Base-by-base conservation (phyloP, 2,888 invertebrate genomes). In the Micoletzkya japonica region DNA sequence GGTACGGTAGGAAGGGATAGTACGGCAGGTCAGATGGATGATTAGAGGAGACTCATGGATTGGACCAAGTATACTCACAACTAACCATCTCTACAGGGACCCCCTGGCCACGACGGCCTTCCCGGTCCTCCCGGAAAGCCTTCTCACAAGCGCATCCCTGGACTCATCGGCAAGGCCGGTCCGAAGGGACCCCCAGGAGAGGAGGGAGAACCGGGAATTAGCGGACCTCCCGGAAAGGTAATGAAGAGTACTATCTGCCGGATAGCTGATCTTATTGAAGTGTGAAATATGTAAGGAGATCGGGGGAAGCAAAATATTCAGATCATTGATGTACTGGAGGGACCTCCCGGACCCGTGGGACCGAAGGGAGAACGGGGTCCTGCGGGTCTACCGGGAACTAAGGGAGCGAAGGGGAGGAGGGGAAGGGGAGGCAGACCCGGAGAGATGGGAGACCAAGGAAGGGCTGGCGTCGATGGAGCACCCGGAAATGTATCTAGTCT, bases 401-500 rank as follows among this genome's bases (percentile, higher is more conserved):
- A 63, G 64, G 64, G 64, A 2, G 54, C 64, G 1, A 52, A 37
- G 37, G 64, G 64, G 20, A 52, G 64, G 20, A 37, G 64, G 2
- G 64, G 64, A 2, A 28, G 54, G 6, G 26, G 37, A 6, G 64
- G 64, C 0, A n/a, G 17, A 20, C 64, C 52, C 17, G 64, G 64
- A 52, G 64, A 66, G 28, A 66, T 66, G 52, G 64, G 64, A 26
- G 64, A 66, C 26, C 64, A 66, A 44, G 64, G 64, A 20, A 66
- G n/a, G n/a, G 54, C 64, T 0, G 64, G 64, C 52, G 3, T 30
- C 36, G 64, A 66, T 37, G 64, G 64, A 52, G 54, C 52, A 2
- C 20, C n/a, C 2, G 64, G 64, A 52, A 10, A 3, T 34, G 64
- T 54, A 24, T 0, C 54, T 6, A 49, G 26, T n/a, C n/a, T n/a